A percentile compares a stretch with the other conserved stretches of the same genome.
These are phyloP conservation scores for Hemibagrus wyckioides DNA, from an alignment of 2,113 vertebrate species.

Conservation along the genomic window DNA sequence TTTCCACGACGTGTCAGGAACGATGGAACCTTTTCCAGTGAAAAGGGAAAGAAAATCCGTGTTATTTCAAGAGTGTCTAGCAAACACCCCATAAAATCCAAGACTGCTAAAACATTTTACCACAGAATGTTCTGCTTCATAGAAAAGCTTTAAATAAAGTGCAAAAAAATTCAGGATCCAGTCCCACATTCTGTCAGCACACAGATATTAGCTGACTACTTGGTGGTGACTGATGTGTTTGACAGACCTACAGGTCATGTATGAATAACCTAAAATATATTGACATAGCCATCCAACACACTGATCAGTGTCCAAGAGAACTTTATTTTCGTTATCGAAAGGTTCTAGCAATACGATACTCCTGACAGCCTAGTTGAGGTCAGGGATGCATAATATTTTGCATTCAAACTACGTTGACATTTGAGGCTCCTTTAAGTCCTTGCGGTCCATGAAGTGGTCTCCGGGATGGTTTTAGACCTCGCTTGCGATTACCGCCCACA, in stretches of 20 bases:
- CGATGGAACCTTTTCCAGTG: not conserved
- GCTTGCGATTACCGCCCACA: not conserved
- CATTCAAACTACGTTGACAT: not conserved
- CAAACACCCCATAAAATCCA: slow-evolving; percentile 8
- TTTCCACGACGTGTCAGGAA: not conserved
- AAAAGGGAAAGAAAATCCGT: not conserved
- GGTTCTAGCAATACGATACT: slow-evolving; percentile 17
- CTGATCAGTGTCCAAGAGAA: slow-evolving; percentile 10
- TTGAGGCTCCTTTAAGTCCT: slow-evolving; percentile 18
- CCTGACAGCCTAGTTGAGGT: slow-evolving; percentile 6
- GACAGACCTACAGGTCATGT: slow-evolving; percentile 9
- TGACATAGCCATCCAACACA: slow-evolving; percentile 17
- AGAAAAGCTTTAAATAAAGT: slow-evolving; percentile 8
- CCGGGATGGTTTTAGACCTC: not conserved
- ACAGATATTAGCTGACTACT: not conserved
- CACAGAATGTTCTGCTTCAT: not conserved
- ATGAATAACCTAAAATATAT: slow-evolving; percentile 12
- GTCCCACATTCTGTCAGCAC: slow-evolving; percentile 12
- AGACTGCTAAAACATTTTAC: slow-evolving; percentile 9
- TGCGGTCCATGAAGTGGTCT: slow-evolving; percentile 18
- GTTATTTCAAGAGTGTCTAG: slow-evolving; percentile 26
- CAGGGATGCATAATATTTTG: slow-evolving; percentile 18
- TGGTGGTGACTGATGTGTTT: not conserved
- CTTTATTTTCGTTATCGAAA: slow-evolving; percentile 36
- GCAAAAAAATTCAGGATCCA: not conserved